phyloP scores from a whole-genome alignment of 2,797 vertebrate genomes.

The Erethizon dorsatum region DNA sequence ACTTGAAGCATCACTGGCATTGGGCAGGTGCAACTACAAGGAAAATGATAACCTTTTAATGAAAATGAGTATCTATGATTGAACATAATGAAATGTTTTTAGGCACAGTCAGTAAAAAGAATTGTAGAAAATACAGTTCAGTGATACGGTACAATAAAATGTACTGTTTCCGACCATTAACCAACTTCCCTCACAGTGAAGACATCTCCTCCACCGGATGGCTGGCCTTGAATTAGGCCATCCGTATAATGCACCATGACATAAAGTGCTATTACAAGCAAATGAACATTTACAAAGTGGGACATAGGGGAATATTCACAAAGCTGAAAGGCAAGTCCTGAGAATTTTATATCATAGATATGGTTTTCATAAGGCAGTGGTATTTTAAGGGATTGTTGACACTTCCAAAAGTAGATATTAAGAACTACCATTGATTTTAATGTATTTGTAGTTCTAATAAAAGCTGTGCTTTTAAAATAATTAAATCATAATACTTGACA shows the following conservation, averaged over 20 bases:
- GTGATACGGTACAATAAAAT: conserved; percentile 70
- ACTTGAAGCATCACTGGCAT: background rate
- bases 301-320: conserved; percentile 76
- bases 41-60: conserved; percentile 71
- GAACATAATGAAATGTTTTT: conserved; percentile 79
- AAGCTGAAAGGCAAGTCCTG: conserved; percentile 60
- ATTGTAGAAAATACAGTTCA: conserved; percentile 79
- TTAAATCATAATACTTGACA: conserved; percentile 35
- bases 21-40: conserved; percentile 9
- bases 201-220: conserved; percentile 87
- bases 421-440: conserved; percentile 34
- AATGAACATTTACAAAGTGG: conserved; percentile 88
- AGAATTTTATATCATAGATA: conserved; percentile 55
- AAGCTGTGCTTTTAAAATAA: conserved; percentile 11
- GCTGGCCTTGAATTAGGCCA: conserved; percentile 88
- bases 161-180: conserved; percentile 80
- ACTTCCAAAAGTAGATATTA: conserved; percentile 38
- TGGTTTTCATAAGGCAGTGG: background rate
- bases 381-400: background rate
- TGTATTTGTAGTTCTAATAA: background rate
- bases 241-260: conserved; percentile 85
- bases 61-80: conserved; percentile 70
- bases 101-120: conserved; percentile 79
- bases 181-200: conserved; percentile 82
- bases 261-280: conserved; percentile 88